Evolutionary conservation across 1,140 invertebrate genomes (phyloP).

Genomic region (Pseudomyrmex cubaensis): DNA sequence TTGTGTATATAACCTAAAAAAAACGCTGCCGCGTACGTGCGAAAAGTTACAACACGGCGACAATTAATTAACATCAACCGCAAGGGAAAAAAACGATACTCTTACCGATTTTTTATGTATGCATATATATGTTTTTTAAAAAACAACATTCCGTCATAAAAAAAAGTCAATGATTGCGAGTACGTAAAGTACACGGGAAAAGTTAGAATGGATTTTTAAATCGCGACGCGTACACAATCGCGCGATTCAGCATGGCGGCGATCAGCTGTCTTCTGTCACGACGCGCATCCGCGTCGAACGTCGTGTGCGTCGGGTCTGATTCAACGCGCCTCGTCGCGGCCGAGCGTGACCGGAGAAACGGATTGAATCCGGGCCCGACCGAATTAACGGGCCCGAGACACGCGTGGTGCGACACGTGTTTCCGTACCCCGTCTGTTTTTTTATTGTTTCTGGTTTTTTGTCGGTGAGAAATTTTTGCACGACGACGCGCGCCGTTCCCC

Average conservation of each 20-base stretch:
- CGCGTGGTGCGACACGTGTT: no score
- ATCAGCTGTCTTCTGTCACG: conserved; percentile 76
- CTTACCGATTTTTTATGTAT: no score
- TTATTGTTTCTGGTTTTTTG: no score
- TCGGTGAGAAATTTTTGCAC: no score
- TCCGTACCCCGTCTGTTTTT: neutral
- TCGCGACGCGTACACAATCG: conserved; percentile 46
- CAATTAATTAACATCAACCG: neutral
- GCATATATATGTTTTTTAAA: neutral
- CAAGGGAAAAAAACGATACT: no score
- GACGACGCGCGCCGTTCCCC: no score
- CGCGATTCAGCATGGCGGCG: conserved; percentile 69
- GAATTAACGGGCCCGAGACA: no score
- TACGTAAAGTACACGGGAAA: neutral
- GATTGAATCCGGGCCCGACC: no score
- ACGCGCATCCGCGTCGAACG: conserved; percentile 58
- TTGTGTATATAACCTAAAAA: no score
- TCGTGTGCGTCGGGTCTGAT: neutral
- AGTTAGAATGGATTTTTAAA: conserved; percentile 62
- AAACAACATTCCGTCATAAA: neutral
- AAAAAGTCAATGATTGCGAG: neutral
- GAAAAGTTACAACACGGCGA: neutral
- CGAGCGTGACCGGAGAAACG: no score
- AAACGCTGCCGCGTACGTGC: neutral
- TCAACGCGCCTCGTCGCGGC: neutral